These are phyloP conservation scores for Labeo catla DNA, from an alignment of 2,113 vertebrate species.

Conservation along the genomic window DNA sequence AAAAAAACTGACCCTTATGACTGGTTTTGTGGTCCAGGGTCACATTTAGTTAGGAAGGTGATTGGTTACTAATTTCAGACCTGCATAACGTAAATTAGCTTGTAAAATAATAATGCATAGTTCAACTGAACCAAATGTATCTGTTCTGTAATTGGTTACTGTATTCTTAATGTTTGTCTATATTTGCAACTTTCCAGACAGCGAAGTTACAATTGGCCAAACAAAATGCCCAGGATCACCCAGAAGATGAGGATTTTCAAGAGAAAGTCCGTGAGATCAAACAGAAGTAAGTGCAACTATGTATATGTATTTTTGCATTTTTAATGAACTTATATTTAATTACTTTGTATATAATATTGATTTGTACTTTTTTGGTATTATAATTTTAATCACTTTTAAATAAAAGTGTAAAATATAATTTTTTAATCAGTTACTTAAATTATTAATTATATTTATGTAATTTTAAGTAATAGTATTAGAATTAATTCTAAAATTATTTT, in stretches of 20 bases:
- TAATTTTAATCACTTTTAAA: too few relatives aligned
- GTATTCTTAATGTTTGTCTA: neutral
- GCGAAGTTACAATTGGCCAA: constrained; percentile 86
- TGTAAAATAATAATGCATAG: neutral
- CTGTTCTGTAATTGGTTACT: neutral
- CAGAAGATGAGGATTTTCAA: constrained; percentile 74
- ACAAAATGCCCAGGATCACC: constrained; percentile 85
- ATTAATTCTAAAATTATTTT: too few relatives aligned
- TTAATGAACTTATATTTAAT: neutral
- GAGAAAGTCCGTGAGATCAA: constrained; percentile 83
- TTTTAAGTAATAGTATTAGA: too few relatives aligned
- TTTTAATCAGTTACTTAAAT: too few relatives aligned
- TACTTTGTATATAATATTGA: neutral
- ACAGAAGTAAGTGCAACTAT: constrained; percentile 80
- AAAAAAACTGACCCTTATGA: too few relatives aligned
- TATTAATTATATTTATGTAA: too few relatives aligned
- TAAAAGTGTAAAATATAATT: too few relatives aligned
- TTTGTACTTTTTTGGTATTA: neutral
- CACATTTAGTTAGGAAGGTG: neutral
- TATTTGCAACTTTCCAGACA: constrained; percentile 72
- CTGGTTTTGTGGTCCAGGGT: too few relatives aligned
- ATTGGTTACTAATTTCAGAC: neutral
- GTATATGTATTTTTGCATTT: neutral
- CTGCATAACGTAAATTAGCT: neutral
- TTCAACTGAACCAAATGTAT: neutral